Evolutionary conservation across 2,888 invertebrate genomes (phyloP), one percentile per base, ranked within the genome.

Genomic region (Beris chalybata): DNA sequence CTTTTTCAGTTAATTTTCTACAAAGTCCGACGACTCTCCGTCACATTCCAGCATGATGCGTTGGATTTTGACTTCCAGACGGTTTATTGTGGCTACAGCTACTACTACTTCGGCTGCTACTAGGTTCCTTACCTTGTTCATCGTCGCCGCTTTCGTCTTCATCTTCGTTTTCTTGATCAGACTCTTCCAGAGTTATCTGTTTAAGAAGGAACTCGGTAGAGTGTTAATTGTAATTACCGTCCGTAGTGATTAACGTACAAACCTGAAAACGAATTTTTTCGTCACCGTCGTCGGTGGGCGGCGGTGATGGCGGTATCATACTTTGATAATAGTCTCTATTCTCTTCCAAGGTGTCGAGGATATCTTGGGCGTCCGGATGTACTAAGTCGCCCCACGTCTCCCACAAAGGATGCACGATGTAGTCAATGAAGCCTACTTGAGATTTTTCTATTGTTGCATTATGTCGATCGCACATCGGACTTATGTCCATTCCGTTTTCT

Each of bases 301-400:
- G 93, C 70, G 95, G 96, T 78, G 93, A 94, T 67, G 95, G 93
- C 50, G 96, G 95, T 79, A 96, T 96, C 90, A 93, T 93, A 78
- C 91, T 90, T 80, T 93, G 92, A 82, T 94, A 95, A 90, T 95
- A 98, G 83, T 97, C 96, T 74, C 99, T 88, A 82, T 99, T 99
- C 83, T 98, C 96, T 82, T 99, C 98, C 76, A 99, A 85, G 58
- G 95, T 96, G 82, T 98, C 97, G 72, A 99, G 85, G 75, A 99
- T 98, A 73, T 96, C 93, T 83, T 98, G 97, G 58, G 98, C 98
- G 79, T 99, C 98, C 3, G 99, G 98, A 82, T 97, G 97, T 56
- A 99, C 98, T 71, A 99, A 85, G 81, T 99, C 98, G 11, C 96
- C 97, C 99, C 99, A 99, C 63, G 98, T 98, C 82, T 99, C 99